phyloP scores from a whole-genome alignment of 2,113 vertebrate genomes.

The Sander vitreus region DNA sequence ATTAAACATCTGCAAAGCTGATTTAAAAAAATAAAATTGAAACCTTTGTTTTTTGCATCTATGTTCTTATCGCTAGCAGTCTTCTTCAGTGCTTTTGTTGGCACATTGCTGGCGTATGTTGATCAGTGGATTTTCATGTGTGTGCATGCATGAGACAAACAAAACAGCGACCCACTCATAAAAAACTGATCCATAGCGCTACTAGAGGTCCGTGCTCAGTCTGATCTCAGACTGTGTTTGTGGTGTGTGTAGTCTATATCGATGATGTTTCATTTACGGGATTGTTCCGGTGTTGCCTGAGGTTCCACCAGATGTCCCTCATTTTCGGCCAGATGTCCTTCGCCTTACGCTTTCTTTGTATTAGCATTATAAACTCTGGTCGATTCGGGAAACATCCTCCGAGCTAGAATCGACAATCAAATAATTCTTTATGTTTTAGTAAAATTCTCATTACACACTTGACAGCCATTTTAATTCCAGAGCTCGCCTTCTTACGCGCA shows the following conservation, averaged over 20 bases:
- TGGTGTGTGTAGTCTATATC: background rate
- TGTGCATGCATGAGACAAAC: background rate
- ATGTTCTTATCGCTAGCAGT: background rate
- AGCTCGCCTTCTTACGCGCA: too few relatives aligned
- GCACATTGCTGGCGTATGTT: background rate
- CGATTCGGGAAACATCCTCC: too few relatives aligned
- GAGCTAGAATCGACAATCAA: too few relatives aligned
- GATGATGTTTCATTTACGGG: too few relatives aligned
- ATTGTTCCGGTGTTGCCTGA: too few relatives aligned
- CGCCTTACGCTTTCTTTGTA: too few relatives aligned
- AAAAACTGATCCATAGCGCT: background rate
- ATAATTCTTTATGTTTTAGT: too few relatives aligned
- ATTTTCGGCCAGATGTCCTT: too few relatives aligned
- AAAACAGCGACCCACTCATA: background rate
- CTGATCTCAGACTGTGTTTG: background rate
- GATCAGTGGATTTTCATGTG: background rate
- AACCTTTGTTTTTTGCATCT: background rate
- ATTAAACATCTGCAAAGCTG: background rate
- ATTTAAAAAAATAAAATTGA: background rate
- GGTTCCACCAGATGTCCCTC: too few relatives aligned
- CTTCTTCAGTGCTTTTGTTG: background rate
- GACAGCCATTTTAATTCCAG: too few relatives aligned
- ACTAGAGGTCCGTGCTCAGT: background rate
- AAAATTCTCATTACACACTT: too few relatives aligned
- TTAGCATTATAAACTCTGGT: too few relatives aligned